These are phyloP conservation scores for Toxotes chatareus DNA, from an alignment of 2,113 vertebrate species.

Conservation along the genomic window DNA sequence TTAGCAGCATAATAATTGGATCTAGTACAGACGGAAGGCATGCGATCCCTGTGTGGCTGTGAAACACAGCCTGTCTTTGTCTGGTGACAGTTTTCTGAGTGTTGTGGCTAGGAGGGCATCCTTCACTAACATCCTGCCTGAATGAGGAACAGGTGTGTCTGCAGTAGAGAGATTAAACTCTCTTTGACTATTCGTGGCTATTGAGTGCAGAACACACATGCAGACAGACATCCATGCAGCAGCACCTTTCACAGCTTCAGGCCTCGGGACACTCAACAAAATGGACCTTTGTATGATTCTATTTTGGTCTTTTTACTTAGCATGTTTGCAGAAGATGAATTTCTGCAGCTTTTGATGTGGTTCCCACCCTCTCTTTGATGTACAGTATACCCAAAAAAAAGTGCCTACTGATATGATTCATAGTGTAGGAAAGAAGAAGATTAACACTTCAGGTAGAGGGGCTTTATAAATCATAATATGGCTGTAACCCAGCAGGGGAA, in stretches of 20 bases:
- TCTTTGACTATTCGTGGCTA: slow-evolving; percentile 54
- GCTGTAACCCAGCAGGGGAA: slow-evolving; percentile 34
- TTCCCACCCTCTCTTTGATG: slow-evolving; percentile 53
- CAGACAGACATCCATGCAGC: slow-evolving; percentile 50
- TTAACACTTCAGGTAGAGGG: slow-evolving; percentile 46
- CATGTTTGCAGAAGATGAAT: slow-evolving; percentile 62
- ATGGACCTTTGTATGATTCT: slow-evolving; percentile 57
- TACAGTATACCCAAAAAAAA: slow-evolving; percentile 15
- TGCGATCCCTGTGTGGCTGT: slow-evolving; percentile 19
- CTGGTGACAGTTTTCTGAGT: slow-evolving; percentile 25
- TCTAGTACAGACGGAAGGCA: neutral
- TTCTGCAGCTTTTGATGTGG: slow-evolving; percentile 64
- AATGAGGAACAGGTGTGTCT: slow-evolving; percentile 76
- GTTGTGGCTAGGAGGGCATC: slow-evolving; percentile 45
- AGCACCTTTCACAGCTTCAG: slow-evolving; percentile 58
- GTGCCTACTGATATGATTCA: slow-evolving; percentile 23
- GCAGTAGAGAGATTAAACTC: slow-evolving; percentile 55
- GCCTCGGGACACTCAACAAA: slow-evolving; percentile 56
- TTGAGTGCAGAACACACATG: slow-evolving; percentile 59
- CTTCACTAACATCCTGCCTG: slow-evolving; percentile 41
- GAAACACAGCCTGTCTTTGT: slow-evolving; percentile 56
- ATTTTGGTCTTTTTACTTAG: slow-evolving; percentile 44
- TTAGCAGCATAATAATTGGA: too few species aligned
- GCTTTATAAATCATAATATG: slow-evolving; percentile 31
- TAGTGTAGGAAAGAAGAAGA: slow-evolving; percentile 42